Evolutionary conservation across 2,113 vertebrate species (phyloP).

Genomic region (Corapipo altera): DNA sequence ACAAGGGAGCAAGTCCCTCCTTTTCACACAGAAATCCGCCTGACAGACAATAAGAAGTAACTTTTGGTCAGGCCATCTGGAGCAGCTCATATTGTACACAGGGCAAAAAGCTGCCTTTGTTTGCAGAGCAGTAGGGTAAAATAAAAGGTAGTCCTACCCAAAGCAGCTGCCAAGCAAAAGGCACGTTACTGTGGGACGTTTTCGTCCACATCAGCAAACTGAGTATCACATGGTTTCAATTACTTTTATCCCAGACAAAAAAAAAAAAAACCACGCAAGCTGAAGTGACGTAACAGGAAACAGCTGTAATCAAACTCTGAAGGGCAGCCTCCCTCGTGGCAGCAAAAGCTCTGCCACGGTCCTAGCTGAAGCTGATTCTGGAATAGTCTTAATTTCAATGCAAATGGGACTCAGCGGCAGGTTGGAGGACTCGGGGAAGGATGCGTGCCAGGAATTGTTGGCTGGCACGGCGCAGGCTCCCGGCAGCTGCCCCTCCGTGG

Average conservation of each 20-base stretch:
- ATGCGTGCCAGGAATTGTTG: background rate
- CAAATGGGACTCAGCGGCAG: background rate
- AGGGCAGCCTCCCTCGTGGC: background rate
- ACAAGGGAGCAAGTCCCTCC: background rate
- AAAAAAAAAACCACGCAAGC: background rate
- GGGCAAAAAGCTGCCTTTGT: conserved; percentile 42
- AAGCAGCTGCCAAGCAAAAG: conserved; percentile 65
- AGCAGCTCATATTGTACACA: background rate
- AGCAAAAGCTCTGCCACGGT: background rate
- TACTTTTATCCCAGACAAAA: conserved; percentile 62
- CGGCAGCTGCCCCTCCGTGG: background rate
- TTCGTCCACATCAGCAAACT: conserved; percentile 71
- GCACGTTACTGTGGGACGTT: conserved; percentile 25
- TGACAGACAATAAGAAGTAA: conserved; percentile 42
- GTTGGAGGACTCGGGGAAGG: background rate
- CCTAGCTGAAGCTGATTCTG: background rate
- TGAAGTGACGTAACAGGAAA: conserved; percentile 64
- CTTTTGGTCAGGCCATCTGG: conserved; percentile 46
- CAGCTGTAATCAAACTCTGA: conserved; percentile 52
- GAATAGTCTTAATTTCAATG: background rate
- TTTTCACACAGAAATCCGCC: conserved; percentile 38
- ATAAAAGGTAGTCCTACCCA: conserved; percentile 27
- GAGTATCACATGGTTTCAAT: conserved; percentile 71
- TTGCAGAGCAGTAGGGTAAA: conserved; percentile 6
- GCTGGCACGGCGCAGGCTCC: background rate